Base-by-base conservation (phyloP, 2,797 vertebrate species). In the Luscinia luscinia region DNA sequence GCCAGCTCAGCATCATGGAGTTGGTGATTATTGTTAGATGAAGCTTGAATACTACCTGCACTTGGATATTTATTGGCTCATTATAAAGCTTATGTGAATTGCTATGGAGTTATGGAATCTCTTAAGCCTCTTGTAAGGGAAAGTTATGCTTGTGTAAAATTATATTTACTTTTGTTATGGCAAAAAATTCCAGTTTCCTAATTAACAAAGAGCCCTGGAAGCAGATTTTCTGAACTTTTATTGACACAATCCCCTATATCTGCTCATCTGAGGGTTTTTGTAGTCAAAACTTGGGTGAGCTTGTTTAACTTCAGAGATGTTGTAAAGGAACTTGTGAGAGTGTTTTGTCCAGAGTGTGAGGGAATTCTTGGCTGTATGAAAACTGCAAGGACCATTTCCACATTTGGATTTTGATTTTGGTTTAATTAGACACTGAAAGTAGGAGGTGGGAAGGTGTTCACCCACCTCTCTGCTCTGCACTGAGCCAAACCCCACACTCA, bases 11-110 rank as follows among this genome's bases (percentile, higher is more conserved):
- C 11, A 9, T 86, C 40, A 12, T 3, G 1, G 64, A 77, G 6
- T 7, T 77, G 68, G 68, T 76, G 87, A 22, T 94, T 86, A 58
- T 52, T 62, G 27, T 84, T 85, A 62, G 62, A 26, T 1, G 48
- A 70, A 80, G 55, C 62, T 57, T 32, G 54, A 62, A 30, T 38
- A 11, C 55, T 93, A 85, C 78, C 72, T 89, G 28, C 24, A 12
- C 55, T 87, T 52, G 45, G 69, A 9, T 63, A 75, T 94, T 94
- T 94, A 73, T 52, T 78, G 51, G 22, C 43, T 95, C 58, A 7
- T 89, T 94, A 78, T 59, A 20, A 19, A 55, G 30, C 40, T 45
- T 62, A 0, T 17, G 34, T 19, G 73, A 75, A 67, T 85, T 75
- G 78, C 49, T 74, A 15, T 2, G 36, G 58, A 84, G 46, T 17